Conservation (phyloP, 2,888 invertebrate genomes). For the Bombyx huttoni region DNA sequence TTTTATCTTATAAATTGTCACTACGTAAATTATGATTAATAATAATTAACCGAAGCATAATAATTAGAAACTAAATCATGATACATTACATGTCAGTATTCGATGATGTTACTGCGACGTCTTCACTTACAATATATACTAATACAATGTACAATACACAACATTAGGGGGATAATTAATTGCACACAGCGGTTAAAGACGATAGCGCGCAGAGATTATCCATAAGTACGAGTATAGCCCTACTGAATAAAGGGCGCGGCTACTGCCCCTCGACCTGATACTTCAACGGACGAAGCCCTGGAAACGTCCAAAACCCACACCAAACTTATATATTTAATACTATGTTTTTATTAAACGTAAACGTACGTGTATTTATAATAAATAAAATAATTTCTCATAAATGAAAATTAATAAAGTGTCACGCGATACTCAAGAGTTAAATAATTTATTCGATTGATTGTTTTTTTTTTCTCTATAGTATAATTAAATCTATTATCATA, state of each 20-base stretch:
- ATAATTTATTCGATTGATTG: constrained; percentile 56
- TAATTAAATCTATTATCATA: constrained; percentile 27
- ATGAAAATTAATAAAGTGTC: constrained; percentile 47
- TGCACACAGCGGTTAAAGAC: constrained; percentile 53
- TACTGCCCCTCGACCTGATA: neutral
- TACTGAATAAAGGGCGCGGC: neutral
- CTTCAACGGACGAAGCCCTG: neutral
- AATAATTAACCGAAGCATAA: constrained; percentile 55
- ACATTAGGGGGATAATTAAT: constrained; percentile 42
- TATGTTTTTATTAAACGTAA: constrained; percentile 26
- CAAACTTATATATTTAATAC: constrained; percentile 20
- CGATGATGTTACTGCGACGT: constrained; percentile 44
- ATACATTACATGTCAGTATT: constrained; percentile 58
- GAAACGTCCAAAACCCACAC: neutral
- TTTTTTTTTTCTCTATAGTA: constrained; percentile 14
- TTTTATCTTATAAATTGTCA: constrained; percentile 54
- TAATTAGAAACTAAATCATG: constrained; percentile 65
- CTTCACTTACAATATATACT: constrained; percentile 41
- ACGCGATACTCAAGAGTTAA: constrained; percentile 27
- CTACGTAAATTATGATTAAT: constrained; percentile 66
- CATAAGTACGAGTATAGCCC: constrained; percentile 44
- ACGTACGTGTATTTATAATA: constrained; percentile 34
- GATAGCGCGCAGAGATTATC: constrained; percentile 39
- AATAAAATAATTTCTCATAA: constrained; percentile 58
- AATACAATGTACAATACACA: constrained; percentile 65